Percentiles rank a stretch among this genome's conserved stretches.
phyloP scores from a whole-genome alignment of 2,888 invertebrate species.

The Charanyca ferruginea region DNA sequence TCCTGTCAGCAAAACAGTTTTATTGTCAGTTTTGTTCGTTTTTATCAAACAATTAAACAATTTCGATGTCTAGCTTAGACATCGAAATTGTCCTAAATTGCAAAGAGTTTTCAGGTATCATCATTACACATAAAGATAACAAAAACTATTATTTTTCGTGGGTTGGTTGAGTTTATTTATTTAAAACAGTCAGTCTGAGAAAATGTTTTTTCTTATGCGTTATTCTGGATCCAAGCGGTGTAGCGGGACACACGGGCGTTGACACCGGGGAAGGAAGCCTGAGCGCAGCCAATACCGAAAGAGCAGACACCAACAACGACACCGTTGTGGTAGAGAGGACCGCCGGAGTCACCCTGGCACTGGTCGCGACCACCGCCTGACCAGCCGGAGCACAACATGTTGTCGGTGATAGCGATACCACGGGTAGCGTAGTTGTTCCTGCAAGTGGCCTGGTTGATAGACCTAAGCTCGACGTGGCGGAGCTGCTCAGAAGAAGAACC shows the following conservation, averaged over 20 bases:
- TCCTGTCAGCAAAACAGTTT: no score
- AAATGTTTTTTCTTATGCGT: slow-evolving; percentile 70
- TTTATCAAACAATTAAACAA: no score
- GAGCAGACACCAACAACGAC: slow-evolving; percentile 75
- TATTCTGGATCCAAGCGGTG: slow-evolving; percentile 73
- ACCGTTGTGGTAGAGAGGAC: slow-evolving; percentile 78
- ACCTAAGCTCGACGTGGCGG: slow-evolving; percentile 73
- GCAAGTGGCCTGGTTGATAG: slow-evolving; percentile 69
- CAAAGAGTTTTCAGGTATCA: no score
- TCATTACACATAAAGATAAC: no score
- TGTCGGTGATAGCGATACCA: slow-evolving; percentile 58
- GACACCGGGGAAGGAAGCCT: slow-evolving; percentile 70
- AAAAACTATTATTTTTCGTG: no score
- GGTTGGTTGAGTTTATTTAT: no score
- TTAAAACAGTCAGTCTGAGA: no score
- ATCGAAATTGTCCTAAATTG: no score
- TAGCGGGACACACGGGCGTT: slow-evolving; percentile 73
- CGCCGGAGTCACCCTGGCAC: slow-evolving; percentile 81
- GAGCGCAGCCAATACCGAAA: slow-evolving; percentile 69
- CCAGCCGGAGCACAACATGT: slow-evolving; percentile 70
- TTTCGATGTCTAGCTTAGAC: no score
- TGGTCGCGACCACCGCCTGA: slow-evolving; percentile 80
- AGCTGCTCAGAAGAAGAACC: slow-evolving; percentile 67
- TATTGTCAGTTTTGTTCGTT: no score
- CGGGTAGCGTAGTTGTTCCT: slow-evolving; percentile 59